Evolutionary conservation across 2,797 vertebrate species (phyloP).

Genomic region (Sandelia bainsii): DNA sequence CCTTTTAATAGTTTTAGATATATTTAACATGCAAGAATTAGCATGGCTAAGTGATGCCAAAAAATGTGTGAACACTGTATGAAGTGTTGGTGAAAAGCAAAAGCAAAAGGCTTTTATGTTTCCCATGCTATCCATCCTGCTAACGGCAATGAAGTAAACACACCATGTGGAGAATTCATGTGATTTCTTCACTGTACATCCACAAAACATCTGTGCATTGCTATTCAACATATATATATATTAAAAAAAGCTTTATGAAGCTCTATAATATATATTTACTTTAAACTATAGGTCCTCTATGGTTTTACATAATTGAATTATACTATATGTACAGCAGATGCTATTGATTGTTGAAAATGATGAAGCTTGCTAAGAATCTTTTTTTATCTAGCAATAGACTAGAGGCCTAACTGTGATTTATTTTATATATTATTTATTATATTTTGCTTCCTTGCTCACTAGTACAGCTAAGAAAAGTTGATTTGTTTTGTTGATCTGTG

Average conservation of each 20-base stretch:
- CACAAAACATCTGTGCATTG: not conserved
- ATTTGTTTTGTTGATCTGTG: too few species aligned
- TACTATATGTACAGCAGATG: not conserved
- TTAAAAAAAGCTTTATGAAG: not conserved
- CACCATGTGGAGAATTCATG: not conserved
- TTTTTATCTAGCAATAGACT: not conserved
- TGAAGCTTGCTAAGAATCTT: not conserved
- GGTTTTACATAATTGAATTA: not conserved
- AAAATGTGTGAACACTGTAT: conserved; percentile 8
- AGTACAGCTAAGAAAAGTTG: too few species aligned
- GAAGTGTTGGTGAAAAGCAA: conserved; percentile 6
- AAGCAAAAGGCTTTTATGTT: not conserved
- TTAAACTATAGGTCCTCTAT: not conserved
- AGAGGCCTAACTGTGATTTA: not conserved
- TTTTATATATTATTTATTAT: not conserved
- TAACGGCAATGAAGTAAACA: not conserved
- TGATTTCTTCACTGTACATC: not conserved
- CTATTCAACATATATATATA: too few species aligned
- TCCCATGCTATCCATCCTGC: not conserved
- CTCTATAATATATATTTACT: not conserved
- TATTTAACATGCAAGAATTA: conserved; percentile 37
- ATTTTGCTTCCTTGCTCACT: too few species aligned
- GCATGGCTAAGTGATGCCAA: not conserved
- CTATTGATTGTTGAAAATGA: not conserved
- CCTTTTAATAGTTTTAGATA: conserved; percentile 41